These are phyloP conservation scores for Choloepus hoffmanni DNA, from an alignment of 2,113 vertebrate species.

Conservation along the genomic window DNA sequence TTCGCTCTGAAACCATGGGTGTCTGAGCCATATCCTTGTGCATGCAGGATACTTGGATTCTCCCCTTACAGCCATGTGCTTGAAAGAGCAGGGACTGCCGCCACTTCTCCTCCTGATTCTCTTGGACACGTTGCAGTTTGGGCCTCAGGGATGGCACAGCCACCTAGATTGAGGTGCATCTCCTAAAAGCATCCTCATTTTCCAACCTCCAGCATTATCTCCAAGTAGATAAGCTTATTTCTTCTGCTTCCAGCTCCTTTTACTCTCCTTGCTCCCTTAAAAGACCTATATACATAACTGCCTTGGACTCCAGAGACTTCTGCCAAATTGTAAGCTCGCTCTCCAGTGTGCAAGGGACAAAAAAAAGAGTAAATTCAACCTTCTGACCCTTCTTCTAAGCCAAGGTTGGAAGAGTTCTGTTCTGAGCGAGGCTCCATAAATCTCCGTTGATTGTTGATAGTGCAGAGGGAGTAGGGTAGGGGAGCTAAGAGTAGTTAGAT, in stretches of 20 bases:
- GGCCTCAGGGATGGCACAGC: background rate
- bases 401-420: slow-evolving; percentile 71
- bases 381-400: slow-evolving; percentile 75
- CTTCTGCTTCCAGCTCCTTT: slow-evolving; percentile 49
- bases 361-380: slow-evolving; percentile 75
- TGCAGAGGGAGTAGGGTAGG: slow-evolving; percentile 54
- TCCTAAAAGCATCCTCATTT: background rate
- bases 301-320: background rate
- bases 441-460: slow-evolving; percentile 72
- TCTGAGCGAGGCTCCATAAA: slow-evolving; percentile 79
- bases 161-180: background rate
- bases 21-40: background rate
- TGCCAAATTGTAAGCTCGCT: background rate
- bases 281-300: slow-evolving; percentile 53
- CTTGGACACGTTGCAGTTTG: background rate
- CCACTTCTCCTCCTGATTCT: background rate
- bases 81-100: background rate
- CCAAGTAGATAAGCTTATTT: slow-evolving; percentile 26
- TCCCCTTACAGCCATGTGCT: background rate
- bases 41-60: background rate
- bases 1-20: background rate
- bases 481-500: slow-evolving; percentile 78
- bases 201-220: background rate
- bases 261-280: slow-evolving; percentile 45
- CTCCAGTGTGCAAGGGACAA: background rate